Evolutionary conservation across 2,113 vertebrate genomes (phyloP).

Genomic region (Apistogramma diplotaenia): DNA sequence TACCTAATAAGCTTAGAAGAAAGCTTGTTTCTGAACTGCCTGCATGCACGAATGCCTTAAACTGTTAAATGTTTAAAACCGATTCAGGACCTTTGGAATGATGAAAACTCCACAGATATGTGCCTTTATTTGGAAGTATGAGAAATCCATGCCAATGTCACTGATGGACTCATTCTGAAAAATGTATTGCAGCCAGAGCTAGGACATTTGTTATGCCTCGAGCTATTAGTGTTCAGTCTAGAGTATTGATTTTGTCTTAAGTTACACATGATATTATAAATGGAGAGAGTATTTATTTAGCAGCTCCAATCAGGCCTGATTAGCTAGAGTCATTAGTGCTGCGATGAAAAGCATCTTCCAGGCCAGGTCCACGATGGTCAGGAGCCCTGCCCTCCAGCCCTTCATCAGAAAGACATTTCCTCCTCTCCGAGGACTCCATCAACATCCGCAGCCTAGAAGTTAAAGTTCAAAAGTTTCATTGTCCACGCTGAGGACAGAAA

Average conservation of each 20-base stretch:
- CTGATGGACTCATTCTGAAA: constrained; percentile 50
- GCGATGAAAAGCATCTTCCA: constrained; percentile 70
- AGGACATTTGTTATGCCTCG: constrained; percentile 51
- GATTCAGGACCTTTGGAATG: not conserved
- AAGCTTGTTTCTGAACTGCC: constrained; percentile 16
- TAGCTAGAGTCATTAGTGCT: constrained; percentile 66
- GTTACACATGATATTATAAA: constrained; percentile 68
- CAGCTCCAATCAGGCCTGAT: constrained; percentile 71
- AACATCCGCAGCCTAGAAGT: constrained; percentile 50
- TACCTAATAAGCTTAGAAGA: not conserved
- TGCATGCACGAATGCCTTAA: constrained; percentile 12
- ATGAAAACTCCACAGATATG: constrained; percentile 4
- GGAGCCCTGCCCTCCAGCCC: constrained; percentile 59
- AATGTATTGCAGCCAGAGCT: constrained; percentile 44
- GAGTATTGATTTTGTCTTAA: constrained; percentile 69
- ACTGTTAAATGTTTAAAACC: not conserved
- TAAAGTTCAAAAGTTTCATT: constrained; percentile 61
- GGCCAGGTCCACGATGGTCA: constrained; percentile 58
- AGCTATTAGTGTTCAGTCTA: constrained; percentile 45
- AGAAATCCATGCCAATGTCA: constrained; percentile 51
- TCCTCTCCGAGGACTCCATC: constrained; percentile 42
- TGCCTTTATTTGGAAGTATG: constrained; percentile 43
- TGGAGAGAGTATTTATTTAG: constrained; percentile 67
- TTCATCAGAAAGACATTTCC: constrained; percentile 61
- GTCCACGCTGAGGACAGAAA: constrained; percentile 57